Conservation (phyloP, 2,797 vertebrate genomes). For the Sphaeramia orbicularis region DNA sequence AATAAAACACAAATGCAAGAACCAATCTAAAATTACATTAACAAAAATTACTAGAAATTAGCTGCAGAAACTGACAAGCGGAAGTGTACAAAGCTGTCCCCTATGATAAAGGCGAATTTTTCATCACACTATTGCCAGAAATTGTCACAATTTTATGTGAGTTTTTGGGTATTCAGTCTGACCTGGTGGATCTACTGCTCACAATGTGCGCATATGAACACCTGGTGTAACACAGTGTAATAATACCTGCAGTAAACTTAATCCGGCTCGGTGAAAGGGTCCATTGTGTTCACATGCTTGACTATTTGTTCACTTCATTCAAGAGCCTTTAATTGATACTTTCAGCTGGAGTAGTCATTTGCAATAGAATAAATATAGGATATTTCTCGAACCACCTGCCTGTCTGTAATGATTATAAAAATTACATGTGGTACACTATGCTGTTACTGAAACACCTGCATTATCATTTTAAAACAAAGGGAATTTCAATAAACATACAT, state of each 20-base stretch:
- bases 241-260: constrained; percentile 22
- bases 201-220: constrained; percentile 38
- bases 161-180: constrained; percentile 13
- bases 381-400: constrained; percentile 38
- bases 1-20: constrained; percentile 27
- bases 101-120: constrained; percentile 37
- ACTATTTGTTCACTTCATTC: constrained; percentile 33
- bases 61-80: constrained; percentile 22
- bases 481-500: constrained; percentile 28
- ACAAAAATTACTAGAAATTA: constrained; percentile 55
- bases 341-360: constrained; percentile 30
- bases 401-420: constrained; percentile 43
- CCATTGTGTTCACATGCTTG: constrained; percentile 37
- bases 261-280: constrained; percentile 11
- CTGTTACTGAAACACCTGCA: not conserved
- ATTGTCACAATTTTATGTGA: constrained; percentile 34
- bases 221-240: constrained; percentile 46
- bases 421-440: constrained; percentile 28
- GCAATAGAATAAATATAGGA: constrained; percentile 31
- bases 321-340: constrained; percentile 48
- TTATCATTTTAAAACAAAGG: constrained; percentile 38
- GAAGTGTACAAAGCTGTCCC: constrained; percentile 49
- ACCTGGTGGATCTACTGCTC: constrained; percentile 26
- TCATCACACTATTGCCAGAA: constrained; percentile 26
- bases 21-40: constrained; percentile 46